A percentile compares a stretch with the other conserved stretches of the same genome.
phyloP scores from a whole-genome alignment of 2,113 vertebrate species.

The Syngnathus typhle region DNA sequence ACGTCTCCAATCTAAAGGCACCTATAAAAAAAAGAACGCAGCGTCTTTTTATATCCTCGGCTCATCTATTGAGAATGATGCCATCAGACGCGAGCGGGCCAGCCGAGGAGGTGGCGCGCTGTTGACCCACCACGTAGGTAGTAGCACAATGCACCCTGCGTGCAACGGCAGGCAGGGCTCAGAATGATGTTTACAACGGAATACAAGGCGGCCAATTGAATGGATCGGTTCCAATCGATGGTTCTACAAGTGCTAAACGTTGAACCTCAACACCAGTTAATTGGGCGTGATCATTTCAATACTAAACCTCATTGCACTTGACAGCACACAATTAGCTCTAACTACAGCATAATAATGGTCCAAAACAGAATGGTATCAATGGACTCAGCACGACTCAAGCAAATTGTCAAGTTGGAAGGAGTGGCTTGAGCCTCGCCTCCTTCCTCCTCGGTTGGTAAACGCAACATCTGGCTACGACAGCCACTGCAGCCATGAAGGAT shows the following conservation, averaged over 20 bases:
- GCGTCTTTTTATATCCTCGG: constrained; percentile 21
- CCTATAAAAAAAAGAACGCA: neutral
- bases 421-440: too few relatives aligned
- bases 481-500: constrained; percentile 5
- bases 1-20: neutral
- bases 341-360: neutral
- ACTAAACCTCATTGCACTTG: too few relatives aligned
- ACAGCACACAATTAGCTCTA: neutral
- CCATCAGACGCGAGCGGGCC: constrained; percentile 47
- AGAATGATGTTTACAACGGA: neutral
- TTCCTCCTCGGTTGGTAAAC: neutral
- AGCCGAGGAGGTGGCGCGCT: constrained; percentile 22
- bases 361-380: too few relatives aligned
- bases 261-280: neutral
- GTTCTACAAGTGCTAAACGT: neutral
- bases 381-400: too few relatives aligned
- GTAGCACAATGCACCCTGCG: neutral
- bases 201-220: neutral
- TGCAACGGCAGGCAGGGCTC: neutral
- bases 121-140: neutral
- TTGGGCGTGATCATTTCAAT: neutral
- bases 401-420: too few relatives aligned
- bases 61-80: constrained; percentile 49
- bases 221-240: neutral
- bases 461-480: constrained; percentile 6